Conservation (phyloP, 2,888 invertebrate genomes). For the Dorcus hopei region DNA sequence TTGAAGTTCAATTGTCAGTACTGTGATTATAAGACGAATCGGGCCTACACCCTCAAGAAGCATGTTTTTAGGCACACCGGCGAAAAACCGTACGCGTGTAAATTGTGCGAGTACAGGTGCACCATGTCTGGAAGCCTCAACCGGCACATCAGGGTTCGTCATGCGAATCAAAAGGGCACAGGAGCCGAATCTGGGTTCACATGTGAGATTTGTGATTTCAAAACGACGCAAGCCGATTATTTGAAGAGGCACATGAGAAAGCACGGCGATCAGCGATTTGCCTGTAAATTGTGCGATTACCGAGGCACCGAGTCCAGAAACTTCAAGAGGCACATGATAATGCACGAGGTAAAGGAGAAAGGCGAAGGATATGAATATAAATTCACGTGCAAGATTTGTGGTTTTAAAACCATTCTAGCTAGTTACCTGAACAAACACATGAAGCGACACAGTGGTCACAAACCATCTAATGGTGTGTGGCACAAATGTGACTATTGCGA, state of each 20-base stretch:
- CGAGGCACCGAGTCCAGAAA: not conserved
- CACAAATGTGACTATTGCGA: no score
- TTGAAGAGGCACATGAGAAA: not conserved
- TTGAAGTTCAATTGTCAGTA: no score
- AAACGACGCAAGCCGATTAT: not conserved
- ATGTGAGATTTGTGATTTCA: no score
- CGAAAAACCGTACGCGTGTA: not conserved
- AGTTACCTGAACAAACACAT: no score
- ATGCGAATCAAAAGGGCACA: not conserved
- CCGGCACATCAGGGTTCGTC: no score
- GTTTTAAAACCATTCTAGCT: no score
- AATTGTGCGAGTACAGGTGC: not conserved
- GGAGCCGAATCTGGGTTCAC: not conserved
- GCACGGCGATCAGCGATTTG: no score
- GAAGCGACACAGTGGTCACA: no score
- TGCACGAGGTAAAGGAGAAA: not conserved
- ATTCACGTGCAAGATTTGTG: no score
- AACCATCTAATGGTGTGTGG: no score
- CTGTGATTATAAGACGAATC: no score
- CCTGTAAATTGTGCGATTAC: not conserved
- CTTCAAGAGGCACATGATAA: not conserved
- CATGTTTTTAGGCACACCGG: not conserved
- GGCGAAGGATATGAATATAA: not conserved
- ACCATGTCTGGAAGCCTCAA: no score
- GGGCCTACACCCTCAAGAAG: not conserved